Evolutionary conservation across 2,797 vertebrate species (phyloP).

Genomic region (Gallirallus australis): DNA sequence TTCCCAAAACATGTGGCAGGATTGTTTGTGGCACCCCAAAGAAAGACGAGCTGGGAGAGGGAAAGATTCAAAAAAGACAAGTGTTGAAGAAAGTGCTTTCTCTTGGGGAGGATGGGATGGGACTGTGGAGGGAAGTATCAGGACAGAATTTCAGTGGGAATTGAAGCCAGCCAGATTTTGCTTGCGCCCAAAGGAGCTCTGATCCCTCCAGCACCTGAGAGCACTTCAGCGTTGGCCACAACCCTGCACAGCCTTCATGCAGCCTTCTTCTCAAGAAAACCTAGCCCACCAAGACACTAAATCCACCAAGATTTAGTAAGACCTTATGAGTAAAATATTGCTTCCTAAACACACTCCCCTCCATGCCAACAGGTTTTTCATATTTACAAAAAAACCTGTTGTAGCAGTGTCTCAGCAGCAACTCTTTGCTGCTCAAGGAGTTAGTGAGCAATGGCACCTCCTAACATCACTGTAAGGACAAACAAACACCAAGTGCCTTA

Average conservation of each 20-base stretch:
- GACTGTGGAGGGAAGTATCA: neutral
- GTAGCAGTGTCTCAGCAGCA: neutral
- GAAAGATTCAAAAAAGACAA: neutral
- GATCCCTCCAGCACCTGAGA: neutral
- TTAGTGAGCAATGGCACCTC: neutral
- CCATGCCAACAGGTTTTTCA: fast-evolving
- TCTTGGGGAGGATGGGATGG: neutral
- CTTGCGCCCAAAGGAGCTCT: neutral
- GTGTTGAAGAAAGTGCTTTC: neutral
- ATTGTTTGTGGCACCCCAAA: neutral
- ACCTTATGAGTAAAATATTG: neutral
- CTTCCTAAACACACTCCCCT: neutral
- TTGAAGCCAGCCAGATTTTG: neutral
- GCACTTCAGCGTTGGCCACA: fast-evolving
- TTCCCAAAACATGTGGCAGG: neutral
- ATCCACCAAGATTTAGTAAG: neutral
- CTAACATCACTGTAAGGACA: neutral
- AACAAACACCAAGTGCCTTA: neutral
- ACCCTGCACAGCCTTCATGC: neutral
- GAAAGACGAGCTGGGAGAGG: neutral
- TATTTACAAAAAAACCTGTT: neutral
- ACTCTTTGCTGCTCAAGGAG: neutral
- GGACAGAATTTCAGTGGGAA: neutral
- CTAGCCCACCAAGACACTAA: neutral
- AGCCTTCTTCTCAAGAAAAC: neutral